Percentiles rank a stretch among this genome's conserved stretches.
These are phyloP conservation scores for Rhynchonycteris naso DNA, from an alignment of 2,797 vertebrate species.

Conservation along the genomic window DNA sequence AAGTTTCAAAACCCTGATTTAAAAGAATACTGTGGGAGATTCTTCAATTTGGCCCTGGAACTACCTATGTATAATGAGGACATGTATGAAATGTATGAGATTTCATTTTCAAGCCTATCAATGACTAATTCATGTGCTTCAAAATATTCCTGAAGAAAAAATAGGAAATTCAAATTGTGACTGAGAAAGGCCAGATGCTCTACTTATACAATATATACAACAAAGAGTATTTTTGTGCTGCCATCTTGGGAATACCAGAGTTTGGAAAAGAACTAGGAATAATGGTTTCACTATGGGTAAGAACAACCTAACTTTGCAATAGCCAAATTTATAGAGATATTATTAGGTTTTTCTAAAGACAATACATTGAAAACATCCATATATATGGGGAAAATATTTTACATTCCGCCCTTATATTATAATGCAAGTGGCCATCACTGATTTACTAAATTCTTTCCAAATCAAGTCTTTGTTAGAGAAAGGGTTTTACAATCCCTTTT, in stretches of 20 bases:
- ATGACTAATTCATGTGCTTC: not conserved
- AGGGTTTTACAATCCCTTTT: not conserved
- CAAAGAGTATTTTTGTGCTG: not conserved
- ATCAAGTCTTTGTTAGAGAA: not conserved
- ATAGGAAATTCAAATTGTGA: not conserved
- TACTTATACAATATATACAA: not conserved
- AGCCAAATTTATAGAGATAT: not conserved
- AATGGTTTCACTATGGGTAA: not conserved
- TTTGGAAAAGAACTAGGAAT: not conserved
- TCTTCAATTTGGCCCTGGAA: not conserved
- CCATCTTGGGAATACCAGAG: not conserved
- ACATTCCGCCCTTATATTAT: not conserved
- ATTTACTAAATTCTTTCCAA: not conserved
- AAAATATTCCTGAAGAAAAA: not conserved
- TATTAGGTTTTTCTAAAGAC: not conserved
- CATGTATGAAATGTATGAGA: not conserved
- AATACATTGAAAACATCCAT: not conserved
- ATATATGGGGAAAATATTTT: not conserved
- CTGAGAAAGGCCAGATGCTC: not conserved
- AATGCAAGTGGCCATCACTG: not conserved
- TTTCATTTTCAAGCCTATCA: not conserved
- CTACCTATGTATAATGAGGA: not conserved
- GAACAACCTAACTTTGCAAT: not conserved
- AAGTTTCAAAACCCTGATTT: not conserved
- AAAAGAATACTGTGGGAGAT: not conserved